Base-by-base conservation (phyloP, 2,888 invertebrate species). In the Neoitamus cyanurus region DNA sequence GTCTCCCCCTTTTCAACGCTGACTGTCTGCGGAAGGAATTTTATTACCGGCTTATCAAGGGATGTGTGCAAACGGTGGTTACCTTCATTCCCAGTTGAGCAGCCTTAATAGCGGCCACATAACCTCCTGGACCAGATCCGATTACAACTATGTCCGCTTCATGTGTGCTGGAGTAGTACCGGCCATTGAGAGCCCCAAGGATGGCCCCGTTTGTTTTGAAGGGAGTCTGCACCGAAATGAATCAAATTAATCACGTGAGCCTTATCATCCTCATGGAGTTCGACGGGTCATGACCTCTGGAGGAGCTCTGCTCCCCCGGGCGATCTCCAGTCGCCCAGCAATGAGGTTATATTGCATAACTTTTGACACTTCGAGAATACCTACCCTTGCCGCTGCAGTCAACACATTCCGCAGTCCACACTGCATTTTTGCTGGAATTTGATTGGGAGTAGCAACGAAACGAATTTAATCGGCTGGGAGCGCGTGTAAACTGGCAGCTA, bases 21-120 rank as follows among this genome's bases (percentile, higher is more conserved):
- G 1, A 98, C 95, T 42, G 98, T 98, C 96, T 97, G 90, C 20
- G 58, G 7, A 37, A 0, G 5, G 37, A 37, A 37, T 37, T 37
- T 37, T 46, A 15, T 46, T 46, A 3, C n/a, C n/a, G n/a, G n/a
- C 13, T 37, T 11, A 37, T 9, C 37, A 11, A 3, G 13, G 4
- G 3, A 15, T 0, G 15, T n/a, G 3, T 3, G 42, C 5, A n/a
- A 58, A 0, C 36, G 1, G 11, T 73, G 25, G 46, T 84, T 92
- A 97, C 97, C 93, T 99, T 99, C 93, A 99, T 94, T 87, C 99
- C 99, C 88, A 99, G 93, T 91, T 99, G 99, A 46, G 99, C 96
- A 84, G 99, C 99, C 93, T 99, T 99, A 88, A 99, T 99, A 30
- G 99, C 96, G 85, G 99, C 99, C 82, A 99, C 99, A 94, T 99